Evolutionary conservation across 2,888 invertebrate species (phyloP).

Genomic region (Trypoxylon attenuatum): DNA sequence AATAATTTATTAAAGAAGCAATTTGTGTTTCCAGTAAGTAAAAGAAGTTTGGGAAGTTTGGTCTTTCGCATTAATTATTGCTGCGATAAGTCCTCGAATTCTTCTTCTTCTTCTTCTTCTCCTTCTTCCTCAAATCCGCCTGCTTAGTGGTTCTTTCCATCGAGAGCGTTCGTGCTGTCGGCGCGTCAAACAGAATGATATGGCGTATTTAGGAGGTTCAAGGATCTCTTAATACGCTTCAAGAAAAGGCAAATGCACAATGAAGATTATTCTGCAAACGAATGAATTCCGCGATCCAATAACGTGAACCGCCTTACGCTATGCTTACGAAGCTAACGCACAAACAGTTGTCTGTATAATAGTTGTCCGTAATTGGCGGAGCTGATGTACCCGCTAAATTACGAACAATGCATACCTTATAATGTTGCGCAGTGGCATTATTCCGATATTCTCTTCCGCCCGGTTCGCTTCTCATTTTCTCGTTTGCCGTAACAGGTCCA

Average conservation of each 20-base stretch:
- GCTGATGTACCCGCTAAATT: slow-evolving; percentile 62
- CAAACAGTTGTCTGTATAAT: slow-evolving; percentile 35
- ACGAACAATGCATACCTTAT: slow-evolving; percentile 61
- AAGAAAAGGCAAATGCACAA: slow-evolving; percentile 23
- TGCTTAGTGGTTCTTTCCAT: too few species aligned
- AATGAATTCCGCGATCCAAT: slow-evolving; percentile 42
- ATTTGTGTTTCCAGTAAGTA: slow-evolving; percentile 60
- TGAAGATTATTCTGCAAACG: slow-evolving; percentile 37
- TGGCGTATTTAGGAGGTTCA: too few species aligned
- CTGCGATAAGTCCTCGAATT: slow-evolving; percentile 45
- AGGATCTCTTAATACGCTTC: too few species aligned
- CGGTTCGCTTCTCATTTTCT: slow-evolving; percentile 44
- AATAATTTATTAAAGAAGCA: slow-evolving; percentile 63
- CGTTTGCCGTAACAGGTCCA: slow-evolving; percentile 33
- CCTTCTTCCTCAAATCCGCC: not conserved
- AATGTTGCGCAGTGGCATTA: slow-evolving; percentile 55
- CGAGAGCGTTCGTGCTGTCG: too few species aligned
- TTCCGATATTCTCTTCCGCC: slow-evolving; percentile 38
- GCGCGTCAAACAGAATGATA: too few species aligned
- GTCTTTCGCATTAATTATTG: slow-evolving; percentile 50
- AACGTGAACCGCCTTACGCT: slow-evolving; percentile 50
- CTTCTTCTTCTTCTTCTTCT: slow-evolving; percentile 7
- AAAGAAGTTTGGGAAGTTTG: slow-evolving; percentile 60
- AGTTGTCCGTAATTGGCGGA: slow-evolving; percentile 61
- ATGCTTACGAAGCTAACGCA: slow-evolving; percentile 23